A percentile compares a stretch with the other conserved stretches of the same genome.
Evolutionary conservation across 2,888 invertebrate genomes (phyloP).

Genomic region (Drosophila borealis): DNA sequence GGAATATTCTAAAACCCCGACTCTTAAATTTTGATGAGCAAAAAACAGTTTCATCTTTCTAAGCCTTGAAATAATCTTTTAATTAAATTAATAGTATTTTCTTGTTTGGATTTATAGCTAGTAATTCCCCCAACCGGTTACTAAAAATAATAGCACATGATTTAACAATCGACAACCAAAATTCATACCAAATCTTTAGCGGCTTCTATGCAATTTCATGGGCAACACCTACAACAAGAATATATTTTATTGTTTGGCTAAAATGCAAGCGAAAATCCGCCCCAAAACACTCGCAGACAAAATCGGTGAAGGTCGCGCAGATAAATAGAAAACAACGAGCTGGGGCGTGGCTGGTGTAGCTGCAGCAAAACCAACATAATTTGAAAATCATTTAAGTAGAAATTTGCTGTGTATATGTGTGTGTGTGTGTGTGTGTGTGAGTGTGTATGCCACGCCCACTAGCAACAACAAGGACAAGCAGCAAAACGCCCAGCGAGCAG

Average conservation of each 20-base stretch:
- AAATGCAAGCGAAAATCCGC: conserved; percentile 20
- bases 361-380: conserved; percentile 70
- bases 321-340: conserved; percentile 51
- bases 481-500: conserved; percentile 15
- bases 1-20: too few species aligned
- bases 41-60: too few species aligned
- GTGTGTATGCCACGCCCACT: conserved; percentile 41
- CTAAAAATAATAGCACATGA: conserved; percentile 16
- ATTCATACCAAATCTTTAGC: conserved; percentile 14
- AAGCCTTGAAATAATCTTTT: too few species aligned
- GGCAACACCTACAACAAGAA: conserved; percentile 25
- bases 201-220: conserved; percentile 21
- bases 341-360: conserved; percentile 26
- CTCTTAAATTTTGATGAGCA: too few species aligned
- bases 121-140: neutral
- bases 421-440: conserved; percentile 38
- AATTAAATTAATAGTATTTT: conserved; percentile 1
- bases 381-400: conserved; percentile 81
- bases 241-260: conserved; percentile 30
- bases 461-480: conserved; percentile 18
- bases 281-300: conserved; percentile 27
- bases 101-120: neutral
- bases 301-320: conserved; percentile 59
- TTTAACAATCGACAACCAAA: conserved; percentile 19
- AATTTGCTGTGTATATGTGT: conserved; percentile 47